Base-by-base conservation (phyloP, 2,888 invertebrate genomes). In the Trissolcus brochymenae region DNA sequence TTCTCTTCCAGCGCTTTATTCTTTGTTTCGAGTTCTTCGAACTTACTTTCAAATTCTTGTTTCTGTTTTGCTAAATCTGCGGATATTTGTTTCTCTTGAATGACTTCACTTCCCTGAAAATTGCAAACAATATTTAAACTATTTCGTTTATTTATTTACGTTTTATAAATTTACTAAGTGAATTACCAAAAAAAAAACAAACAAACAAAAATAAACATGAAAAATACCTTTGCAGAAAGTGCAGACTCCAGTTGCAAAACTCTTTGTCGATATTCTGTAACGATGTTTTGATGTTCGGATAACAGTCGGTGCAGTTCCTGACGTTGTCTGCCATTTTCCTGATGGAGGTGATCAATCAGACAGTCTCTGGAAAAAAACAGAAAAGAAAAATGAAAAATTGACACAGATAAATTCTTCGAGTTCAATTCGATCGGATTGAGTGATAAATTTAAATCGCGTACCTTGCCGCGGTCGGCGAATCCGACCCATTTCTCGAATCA, bases 1-100 rank as follows among this genome's bases (percentile, higher is more conserved):
- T 98, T 98, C 84, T 98, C 98, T 83, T 96, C 96, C 79, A 93
- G 92, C 4, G 92, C 90, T 90, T 94, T 95, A 21, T 93, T 92
- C 90, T 94, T 95, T 89, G 85, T 84, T 82, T 86, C 84, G n/a
- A 84, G 73, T 80, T 87, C 86, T 14, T 83, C 80, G 64, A 83
- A 82, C 78, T 83, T 87, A 25, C 78, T 60, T 51, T 83, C 79
- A 68, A 85, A 79, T 65, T 84, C 85, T 46, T 80, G 80, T 76
- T 87, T 87, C 81, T 92, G 92, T 78, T 90, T 91, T 66, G 90
- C 82, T 56, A 90, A 84, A 81, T 90, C 92, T 83, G 90, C 92
- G 87, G 90, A 92, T 61, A 90, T 86, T 83, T 90, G 91, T 82
- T 90, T 91, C 86, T 91, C 92, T 84, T 91, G 91, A 49, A 90